A percentile compares a stretch with the other conserved stretches of the same genome.
These are phyloP conservation scores for Calycopis cecrops DNA, from an alignment of 1,140 invertebrate species.

Conservation along the genomic window DNA sequence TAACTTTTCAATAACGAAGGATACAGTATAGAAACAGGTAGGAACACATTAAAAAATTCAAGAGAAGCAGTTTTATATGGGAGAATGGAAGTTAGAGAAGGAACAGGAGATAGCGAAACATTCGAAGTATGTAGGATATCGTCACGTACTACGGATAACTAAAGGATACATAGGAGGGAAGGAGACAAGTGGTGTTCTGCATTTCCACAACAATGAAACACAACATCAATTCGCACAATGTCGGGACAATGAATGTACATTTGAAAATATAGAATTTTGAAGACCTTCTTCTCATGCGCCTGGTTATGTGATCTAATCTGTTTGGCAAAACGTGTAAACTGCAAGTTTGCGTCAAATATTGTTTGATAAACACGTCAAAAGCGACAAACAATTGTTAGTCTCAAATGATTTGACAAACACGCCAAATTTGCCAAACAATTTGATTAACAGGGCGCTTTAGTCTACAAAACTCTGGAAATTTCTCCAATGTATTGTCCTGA, in stretches of 20 bases:
- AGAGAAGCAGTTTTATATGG: constrained; percentile 4
- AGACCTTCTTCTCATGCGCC: constrained; percentile 16
- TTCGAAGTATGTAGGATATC: not conserved
- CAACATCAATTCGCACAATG: constrained; percentile 65
- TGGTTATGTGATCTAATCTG: not conserved
- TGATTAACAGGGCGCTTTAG: too few species aligned
- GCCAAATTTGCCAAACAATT: too few species aligned
- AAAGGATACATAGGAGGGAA: constrained; percentile 29
- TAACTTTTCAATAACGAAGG: constrained; percentile 20
- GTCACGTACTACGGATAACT: constrained; percentile 2
- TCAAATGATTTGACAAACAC: too few species aligned
- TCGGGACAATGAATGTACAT: constrained; percentile 45
- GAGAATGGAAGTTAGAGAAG: not conserved
- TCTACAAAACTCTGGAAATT: not conserved
- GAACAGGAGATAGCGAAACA: not conserved
- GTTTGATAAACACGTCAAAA: too few species aligned
- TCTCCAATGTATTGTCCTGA: constrained; percentile 26
- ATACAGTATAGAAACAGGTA: not conserved
- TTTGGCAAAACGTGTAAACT: too few species aligned
- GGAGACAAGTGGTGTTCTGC: constrained; percentile 64
- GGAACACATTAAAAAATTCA: not conserved
- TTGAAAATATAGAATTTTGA: constrained; percentile 28
- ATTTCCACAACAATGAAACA: constrained; percentile 62
- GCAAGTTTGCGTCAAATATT: constrained; percentile 17
- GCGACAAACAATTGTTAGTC: too few species aligned